Percentiles rank a stretch among this genome's conserved stretches.
Conservation (phyloP, 2,888 invertebrate species). For the Ennomos quercinarius region DNA sequence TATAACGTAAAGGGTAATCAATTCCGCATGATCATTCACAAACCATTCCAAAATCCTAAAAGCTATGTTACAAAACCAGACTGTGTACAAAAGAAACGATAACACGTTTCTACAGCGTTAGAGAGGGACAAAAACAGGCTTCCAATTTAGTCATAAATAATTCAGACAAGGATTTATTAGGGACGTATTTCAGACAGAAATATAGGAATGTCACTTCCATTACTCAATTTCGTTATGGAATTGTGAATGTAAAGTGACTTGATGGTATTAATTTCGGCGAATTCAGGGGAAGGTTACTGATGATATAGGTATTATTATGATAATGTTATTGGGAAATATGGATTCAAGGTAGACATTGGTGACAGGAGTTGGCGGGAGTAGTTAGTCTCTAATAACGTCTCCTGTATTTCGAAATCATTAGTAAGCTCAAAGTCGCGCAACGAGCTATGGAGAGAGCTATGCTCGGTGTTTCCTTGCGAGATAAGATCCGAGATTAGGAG, state of each 20-base stretch:
- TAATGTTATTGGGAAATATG: constrained; percentile 4
- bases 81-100: constrained; percentile 7
- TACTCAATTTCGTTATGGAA: constrained; percentile 31
- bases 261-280: constrained; percentile 6
- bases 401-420: no score
- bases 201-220: constrained; percentile 33
- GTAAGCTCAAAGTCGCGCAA: no score
- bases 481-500: no score
- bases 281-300: neutral
- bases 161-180: constrained; percentile 35
- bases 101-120: constrained; percentile 6
- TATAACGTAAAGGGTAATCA: constrained; percentile 15
- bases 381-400: no score
- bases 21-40: constrained; percentile 17
- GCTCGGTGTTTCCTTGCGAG: no score
- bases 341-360: constrained; percentile 1
- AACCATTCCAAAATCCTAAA: constrained; percentile 12
- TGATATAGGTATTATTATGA: no score
- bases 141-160: constrained; percentile 33
- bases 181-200: constrained; percentile 30
- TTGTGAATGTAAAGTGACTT: constrained; percentile 10
- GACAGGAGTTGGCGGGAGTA: neutral
- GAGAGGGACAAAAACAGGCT: constrained; percentile 13
- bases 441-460: no score
- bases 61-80: constrained; percentile 15